These are phyloP conservation scores for Palaemon carinicauda DNA, from an alignment of 1,140 invertebrate species.

Conservation along the genomic window DNA sequence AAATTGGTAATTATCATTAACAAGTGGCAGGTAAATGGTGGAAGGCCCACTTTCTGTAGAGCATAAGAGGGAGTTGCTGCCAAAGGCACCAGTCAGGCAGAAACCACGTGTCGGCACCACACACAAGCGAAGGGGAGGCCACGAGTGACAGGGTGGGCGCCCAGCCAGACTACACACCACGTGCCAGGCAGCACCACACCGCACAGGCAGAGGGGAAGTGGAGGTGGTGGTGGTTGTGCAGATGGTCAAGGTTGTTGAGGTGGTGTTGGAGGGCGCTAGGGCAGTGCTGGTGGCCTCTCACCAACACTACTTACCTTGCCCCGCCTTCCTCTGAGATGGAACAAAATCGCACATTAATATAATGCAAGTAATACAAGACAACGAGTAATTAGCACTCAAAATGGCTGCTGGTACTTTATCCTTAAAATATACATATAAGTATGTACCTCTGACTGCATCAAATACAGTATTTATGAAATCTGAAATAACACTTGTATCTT, in stretches of 20 bases:
- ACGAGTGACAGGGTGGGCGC: constrained; percentile 27
- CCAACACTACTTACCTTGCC: constrained; percentile 58
- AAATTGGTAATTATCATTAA: background rate
- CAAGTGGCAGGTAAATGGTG: too few relatives aligned
- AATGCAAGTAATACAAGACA: constrained; percentile 28
- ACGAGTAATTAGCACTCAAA: constrained; percentile 47
- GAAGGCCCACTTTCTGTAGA: constrained; percentile 24
- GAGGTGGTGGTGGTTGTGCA: constrained; percentile 30
- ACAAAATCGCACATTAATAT: constrained; percentile 56
- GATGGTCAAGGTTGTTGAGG: constrained; percentile 25
- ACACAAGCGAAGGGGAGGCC: constrained; percentile 34
- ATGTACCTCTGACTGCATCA: background rate
- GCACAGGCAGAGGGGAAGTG: constrained; percentile 39
- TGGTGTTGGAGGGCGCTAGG: constrained; percentile 46
- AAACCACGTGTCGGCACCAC: constrained; percentile 32
- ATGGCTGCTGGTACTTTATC: constrained; percentile 32
- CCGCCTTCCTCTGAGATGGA: constrained; percentile 58
- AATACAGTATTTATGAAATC: too few relatives aligned
- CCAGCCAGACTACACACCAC: constrained; percentile 29
- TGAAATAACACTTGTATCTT: too few relatives aligned
- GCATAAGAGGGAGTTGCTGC: constrained; percentile 41
- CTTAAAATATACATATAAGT: constrained; percentile 6
- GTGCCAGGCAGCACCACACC: constrained; percentile 26
- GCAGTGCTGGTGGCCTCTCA: constrained; percentile 50
- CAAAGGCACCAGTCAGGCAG: constrained; percentile 7